phyloP scores from a whole-genome alignment of 1,140 invertebrate genomes.

The Achatina immaculata region DNA sequence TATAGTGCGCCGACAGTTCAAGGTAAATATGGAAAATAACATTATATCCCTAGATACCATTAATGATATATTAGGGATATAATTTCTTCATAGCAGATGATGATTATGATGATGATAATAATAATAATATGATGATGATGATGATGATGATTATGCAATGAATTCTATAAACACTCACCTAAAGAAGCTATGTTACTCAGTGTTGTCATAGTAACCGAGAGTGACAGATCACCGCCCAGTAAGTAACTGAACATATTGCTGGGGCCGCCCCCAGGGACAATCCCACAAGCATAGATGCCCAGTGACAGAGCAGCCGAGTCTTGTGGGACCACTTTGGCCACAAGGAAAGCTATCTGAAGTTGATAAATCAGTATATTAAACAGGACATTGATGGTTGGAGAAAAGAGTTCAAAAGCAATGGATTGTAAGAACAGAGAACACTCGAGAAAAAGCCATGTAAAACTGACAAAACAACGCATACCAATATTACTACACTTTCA shows the following conservation, averaged over 20 bases:
- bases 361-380: slow-evolving; percentile 6
- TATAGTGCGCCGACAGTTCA: no score
- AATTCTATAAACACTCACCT: slow-evolving; percentile 41
- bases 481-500: no score
- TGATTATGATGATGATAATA: no score
- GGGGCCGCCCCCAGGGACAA: slow-evolving; percentile 72
- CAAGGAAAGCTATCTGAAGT: neutral
- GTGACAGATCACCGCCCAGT: slow-evolving; percentile 71
- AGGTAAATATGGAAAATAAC: no score
- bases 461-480: no score
- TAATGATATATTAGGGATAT: neutral
- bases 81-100: neutral
- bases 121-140: no score
- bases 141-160: no score
- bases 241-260: slow-evolving; percentile 73
- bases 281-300: slow-evolving; percentile 71
- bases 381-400: no score
- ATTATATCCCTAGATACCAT: no score
- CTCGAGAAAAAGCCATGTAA: no score
- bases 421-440: no score
- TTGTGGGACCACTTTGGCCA: slow-evolving; percentile 48
- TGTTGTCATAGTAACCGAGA: slow-evolving; percentile 72
- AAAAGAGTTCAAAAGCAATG: no score
- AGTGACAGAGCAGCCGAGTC: slow-evolving; percentile 56
- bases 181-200: slow-evolving; percentile 55